Percentiles rank a stretch among this genome's conserved stretches.
Conservation (phyloP, 2,113 vertebrate species). For the Tachycineta bicolor region DNA sequence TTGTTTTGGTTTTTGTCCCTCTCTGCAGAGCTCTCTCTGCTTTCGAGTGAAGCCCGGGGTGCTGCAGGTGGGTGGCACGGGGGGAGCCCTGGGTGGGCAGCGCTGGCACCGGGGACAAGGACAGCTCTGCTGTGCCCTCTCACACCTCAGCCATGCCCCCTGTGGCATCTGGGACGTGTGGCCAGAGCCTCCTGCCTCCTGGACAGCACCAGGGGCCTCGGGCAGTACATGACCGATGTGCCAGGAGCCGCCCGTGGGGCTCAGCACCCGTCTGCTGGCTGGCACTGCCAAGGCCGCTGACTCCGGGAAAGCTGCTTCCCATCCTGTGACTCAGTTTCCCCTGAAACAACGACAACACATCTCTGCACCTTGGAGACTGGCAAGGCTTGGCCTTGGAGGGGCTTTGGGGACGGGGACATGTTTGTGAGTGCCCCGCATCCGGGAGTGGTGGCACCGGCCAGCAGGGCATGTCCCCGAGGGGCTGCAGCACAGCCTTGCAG, state of each 20-base stretch:
- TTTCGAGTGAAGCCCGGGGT: conserved; percentile 15
- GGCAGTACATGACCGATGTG: fast-evolving
- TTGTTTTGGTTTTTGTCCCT: conserved; percentile 3
- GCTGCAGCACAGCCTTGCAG: not conserved
- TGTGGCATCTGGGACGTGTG: not conserved
- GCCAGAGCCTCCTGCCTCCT: not conserved
- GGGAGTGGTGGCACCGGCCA: not conserved
- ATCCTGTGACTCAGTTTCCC: not conserved
- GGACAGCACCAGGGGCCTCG: fast-evolving
- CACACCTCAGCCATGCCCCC: fast-evolving
- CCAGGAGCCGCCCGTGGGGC: not conserved
- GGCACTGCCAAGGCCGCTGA: not conserved
- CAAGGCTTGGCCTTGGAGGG: not conserved
- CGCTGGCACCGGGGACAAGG: fast-evolving
- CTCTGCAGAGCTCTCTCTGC: not conserved
- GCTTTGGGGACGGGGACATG: not conserved
- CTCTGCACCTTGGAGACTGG: fast-evolving
- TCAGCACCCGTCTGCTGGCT: not conserved
- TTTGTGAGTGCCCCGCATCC: fast-evolving
- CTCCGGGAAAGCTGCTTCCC: not conserved
- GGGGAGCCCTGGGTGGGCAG: not conserved
- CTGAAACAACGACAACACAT: not conserved
- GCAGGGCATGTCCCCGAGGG: fast-evolving
- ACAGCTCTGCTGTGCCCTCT: not conserved
- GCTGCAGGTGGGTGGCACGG: not conserved